These are phyloP conservation scores for Falco rusticolus DNA, from an alignment of 2,797 vertebrate species.

Conservation along the genomic window DNA sequence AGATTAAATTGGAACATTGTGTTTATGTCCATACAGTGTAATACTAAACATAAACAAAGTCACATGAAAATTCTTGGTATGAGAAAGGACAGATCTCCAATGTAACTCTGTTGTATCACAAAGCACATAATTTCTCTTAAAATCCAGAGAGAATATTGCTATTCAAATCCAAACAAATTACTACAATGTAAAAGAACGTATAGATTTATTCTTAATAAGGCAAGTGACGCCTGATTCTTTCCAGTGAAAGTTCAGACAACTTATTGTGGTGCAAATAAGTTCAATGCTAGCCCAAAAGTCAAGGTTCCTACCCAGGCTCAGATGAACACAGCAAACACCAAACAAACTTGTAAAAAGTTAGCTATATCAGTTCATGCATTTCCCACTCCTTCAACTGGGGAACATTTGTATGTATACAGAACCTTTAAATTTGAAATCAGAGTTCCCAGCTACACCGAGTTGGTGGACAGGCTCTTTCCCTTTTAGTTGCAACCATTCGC, in stretches of 20 bases:
- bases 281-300: background rate
- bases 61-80: slow-evolving; percentile 50
- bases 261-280: background rate
- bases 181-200: background rate
- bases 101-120: background rate
- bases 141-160: background rate
- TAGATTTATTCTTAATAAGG: background rate
- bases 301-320: background rate
- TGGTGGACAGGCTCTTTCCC: background rate
- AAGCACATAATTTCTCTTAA: slow-evolving; percentile 16
- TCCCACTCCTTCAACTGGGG: background rate
- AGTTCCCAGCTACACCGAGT: background rate
- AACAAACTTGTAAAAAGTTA: background rate
- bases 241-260: background rate
- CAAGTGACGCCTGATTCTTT: background rate
- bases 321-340: background rate
- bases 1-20: slow-evolving; percentile 62
- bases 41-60: slow-evolving; percentile 49
- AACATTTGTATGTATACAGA: background rate
- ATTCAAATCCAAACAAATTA: background rate
- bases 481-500: background rate
- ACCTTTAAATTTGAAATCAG: slow-evolving; percentile 5
- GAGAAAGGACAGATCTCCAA: slow-evolving; percentile 24
- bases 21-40: slow-evolving; percentile 61
- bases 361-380: background rate